A percentile compares a stretch with the other conserved stretches of the same genome.
Evolutionary conservation across 1,140 invertebrate genomes (phyloP).

Genomic region (Wasmannia auropunctata): DNA sequence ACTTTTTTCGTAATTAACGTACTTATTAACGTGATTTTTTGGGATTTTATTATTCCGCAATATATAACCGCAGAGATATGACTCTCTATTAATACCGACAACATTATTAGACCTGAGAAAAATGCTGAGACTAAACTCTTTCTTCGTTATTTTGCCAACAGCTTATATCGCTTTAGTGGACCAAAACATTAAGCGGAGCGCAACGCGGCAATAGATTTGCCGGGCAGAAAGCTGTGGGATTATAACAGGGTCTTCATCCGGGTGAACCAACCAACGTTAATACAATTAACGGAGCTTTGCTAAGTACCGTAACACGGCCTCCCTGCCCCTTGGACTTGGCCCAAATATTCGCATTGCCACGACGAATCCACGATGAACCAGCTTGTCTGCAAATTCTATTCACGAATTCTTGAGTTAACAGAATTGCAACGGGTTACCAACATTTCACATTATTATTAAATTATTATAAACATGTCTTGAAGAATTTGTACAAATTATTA

Average conservation of each 20-base stretch:
- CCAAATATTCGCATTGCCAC: constrained; percentile 77
- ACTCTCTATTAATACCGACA: not conserved
- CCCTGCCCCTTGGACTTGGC: constrained; percentile 78
- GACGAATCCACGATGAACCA: constrained; percentile 49
- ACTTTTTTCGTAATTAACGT: not conserved
- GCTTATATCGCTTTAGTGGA: constrained; percentile 6
- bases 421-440: constrained; percentile 22
- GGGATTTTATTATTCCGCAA: not conserved
- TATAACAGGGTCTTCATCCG: constrained; percentile 78
- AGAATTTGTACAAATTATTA: not conserved
- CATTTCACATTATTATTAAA: not conserved
- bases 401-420: constrained; percentile 46
- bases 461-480: not conserved
- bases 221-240: constrained; percentile 69
- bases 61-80: not conserved
- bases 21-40: not conserved
- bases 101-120: not conserved
- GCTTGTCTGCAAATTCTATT: constrained; percentile 62
- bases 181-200: constrained; percentile 57
- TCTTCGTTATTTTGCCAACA: constrained; percentile 13
- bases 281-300: constrained; percentile 84
- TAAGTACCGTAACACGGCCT: constrained; percentile 79
- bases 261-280: constrained; percentile 83
- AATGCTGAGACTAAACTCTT: not conserved
- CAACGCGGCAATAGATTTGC: constrained; percentile 76